Conservation (phyloP, 2,888 invertebrate genomes). For the Acronicta aceris region DNA sequence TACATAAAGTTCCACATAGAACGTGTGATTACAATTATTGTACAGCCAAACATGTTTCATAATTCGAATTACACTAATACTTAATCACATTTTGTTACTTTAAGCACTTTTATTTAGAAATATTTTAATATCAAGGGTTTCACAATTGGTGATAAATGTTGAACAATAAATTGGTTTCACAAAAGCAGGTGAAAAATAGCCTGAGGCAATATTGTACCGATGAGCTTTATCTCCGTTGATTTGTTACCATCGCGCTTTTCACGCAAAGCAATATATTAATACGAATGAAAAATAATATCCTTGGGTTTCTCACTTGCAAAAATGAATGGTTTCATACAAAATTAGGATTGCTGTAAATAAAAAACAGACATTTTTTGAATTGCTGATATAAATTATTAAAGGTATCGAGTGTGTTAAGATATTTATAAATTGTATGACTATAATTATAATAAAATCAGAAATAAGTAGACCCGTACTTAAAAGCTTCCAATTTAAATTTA, state of each 20-base stretch:
- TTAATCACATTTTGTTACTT: not conserved
- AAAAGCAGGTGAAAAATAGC: constrained; percentile 30
- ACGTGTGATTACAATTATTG: no score
- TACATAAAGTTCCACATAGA: no score
- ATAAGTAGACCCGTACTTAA: no score
- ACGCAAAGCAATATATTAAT: not conserved
- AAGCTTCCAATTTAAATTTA: constrained; percentile 8
- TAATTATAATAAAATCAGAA: no score
- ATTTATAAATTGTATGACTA: no score
- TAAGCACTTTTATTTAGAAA: not conserved
- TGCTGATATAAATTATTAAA: no score
- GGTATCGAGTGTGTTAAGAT: no score
- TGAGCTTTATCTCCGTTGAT: constrained; percentile 28
- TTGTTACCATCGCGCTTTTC: constrained; percentile 15
- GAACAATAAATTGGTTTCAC: constrained; percentile 30
- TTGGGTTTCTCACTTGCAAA: not conserved
- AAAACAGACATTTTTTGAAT: no score
- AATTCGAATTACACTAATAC: not conserved
- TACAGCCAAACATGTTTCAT: not conserved
- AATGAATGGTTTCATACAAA: not conserved
- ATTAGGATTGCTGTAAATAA: not conserved
- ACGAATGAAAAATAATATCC: constrained; percentile 13
- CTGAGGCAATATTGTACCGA: constrained; percentile 6
- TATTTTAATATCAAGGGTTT: constrained; percentile 3
- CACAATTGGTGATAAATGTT: constrained; percentile 13